Percentiles rank a stretch among this genome's conserved stretches.
Conservation (phyloP, 2,888 invertebrate species). For the Punctoribates punctum region DNA sequence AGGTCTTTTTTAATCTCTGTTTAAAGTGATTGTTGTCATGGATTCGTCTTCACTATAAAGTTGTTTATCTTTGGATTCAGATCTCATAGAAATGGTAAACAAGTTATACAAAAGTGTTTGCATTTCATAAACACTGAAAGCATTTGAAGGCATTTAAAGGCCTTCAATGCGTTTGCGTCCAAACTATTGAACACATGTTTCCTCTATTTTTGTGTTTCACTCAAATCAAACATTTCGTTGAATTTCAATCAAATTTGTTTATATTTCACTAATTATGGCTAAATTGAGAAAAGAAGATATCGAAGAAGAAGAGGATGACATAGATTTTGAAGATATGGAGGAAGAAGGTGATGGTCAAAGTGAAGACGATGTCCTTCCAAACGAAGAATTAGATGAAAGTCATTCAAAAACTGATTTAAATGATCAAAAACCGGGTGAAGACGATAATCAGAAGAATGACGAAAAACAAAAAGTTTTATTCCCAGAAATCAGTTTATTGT, state of each 20-base stretch:
- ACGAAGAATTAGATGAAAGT: neutral
- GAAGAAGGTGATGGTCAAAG: neutral
- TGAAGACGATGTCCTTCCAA: neutral
- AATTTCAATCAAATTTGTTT: neutral
- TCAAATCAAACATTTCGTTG: neutral
- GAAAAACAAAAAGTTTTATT: constrained; percentile 20
- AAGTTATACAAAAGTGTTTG: neutral
- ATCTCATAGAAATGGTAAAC: neutral
- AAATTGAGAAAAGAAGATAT: neutral
- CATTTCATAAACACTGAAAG: constrained; percentile 1
- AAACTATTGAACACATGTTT: constrained; percentile 30
- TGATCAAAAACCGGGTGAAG: neutral
- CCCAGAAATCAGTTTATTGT: constrained; percentile 38
- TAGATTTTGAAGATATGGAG: constrained; percentile 19
- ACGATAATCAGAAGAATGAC: neutral
- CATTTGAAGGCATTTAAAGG: neutral
- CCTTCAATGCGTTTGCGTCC: constrained; percentile 11
- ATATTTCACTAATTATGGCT: neutral
- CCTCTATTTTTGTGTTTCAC: neutral
- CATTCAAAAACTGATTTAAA: neutral
- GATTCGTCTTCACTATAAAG: neutral
- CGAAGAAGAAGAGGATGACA: neutral
- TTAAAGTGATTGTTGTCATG: constrained; percentile 31
- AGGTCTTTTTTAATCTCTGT: neutral
- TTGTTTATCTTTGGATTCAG: neutral